Conservation (phyloP, 1,140 invertebrate genomes). For the Mamestra configurata region DNA sequence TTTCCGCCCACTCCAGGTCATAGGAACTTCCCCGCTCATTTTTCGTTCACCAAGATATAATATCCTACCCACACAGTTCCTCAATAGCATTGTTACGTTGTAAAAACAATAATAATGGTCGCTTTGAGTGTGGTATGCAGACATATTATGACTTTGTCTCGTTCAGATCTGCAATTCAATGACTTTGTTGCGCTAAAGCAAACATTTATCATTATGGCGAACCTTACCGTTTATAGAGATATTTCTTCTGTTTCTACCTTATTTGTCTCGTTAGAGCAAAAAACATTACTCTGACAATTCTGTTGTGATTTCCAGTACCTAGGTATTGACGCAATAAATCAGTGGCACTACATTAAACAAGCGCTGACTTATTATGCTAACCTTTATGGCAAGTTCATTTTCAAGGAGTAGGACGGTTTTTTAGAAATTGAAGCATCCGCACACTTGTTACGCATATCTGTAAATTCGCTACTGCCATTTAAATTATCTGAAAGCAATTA, state of each 20-base stretch:
- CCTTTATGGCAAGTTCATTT: no score
- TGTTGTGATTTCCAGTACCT: background rate
- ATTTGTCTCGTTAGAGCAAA: background rate
- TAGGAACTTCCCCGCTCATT: background rate
- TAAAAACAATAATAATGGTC: conserved; percentile 2
- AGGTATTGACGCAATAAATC: background rate
- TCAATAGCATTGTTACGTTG: background rate
- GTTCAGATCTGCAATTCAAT: conserved; percentile 31
- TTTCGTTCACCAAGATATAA: conserved; percentile 7
- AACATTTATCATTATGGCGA: background rate
- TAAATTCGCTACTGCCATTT: background rate
- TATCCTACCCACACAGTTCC: conserved; percentile 7
- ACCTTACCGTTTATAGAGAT: background rate
- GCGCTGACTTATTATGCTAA: no score
- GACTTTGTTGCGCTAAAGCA: background rate
- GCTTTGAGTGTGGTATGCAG: background rate
- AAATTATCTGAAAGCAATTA: background rate
- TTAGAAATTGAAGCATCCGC: background rate
- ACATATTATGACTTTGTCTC: background rate
- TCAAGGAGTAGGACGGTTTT: no score
- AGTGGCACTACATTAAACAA: background rate
- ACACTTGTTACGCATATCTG: background rate
- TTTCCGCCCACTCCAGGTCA: conserved; percentile 32
- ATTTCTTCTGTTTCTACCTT: background rate
- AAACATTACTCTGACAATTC: background rate